phyloP scores from a whole-genome alignment of 1,140 invertebrate genomes.

The Dolichoris vasculosae region DNA sequence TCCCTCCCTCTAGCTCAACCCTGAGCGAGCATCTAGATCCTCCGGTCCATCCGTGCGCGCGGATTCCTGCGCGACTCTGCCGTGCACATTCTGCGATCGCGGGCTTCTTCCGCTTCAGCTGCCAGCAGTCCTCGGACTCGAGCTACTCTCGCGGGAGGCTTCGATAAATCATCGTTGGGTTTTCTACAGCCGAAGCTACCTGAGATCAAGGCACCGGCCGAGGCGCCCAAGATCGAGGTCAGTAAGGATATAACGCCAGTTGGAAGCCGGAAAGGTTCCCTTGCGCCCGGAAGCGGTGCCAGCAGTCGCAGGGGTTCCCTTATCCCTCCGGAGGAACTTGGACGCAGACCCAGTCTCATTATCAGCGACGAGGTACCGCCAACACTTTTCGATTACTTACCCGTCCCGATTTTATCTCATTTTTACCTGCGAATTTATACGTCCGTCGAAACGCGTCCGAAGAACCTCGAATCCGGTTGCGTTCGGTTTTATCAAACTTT shows the following conservation, averaged over 20 bases:
- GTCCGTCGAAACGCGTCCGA: not conserved
- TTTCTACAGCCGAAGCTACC: constrained; percentile 68
- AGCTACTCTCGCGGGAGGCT: too few species aligned
- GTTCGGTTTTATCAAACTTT: not conserved
- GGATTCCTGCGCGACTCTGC: not conserved
- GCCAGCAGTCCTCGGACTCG: not conserved
- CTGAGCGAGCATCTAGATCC: not conserved
- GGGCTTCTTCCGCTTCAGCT: constrained; percentile 18
- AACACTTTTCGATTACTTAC: not conserved
- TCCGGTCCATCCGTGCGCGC: not conserved
- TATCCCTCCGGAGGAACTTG: constrained; percentile 88
- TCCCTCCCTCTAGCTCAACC: not conserved
- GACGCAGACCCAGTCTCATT: constrained; percentile 88
- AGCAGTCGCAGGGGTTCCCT: constrained; percentile 87
- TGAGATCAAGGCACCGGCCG: constrained; percentile 82
- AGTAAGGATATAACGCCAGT: constrained; percentile 84
- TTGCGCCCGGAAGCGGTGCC: constrained; percentile 83
- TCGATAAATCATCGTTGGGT: not conserved
- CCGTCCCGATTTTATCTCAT: not conserved
- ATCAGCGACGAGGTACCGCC: constrained; percentile 92
- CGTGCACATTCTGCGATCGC: not conserved
- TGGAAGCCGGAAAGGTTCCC: constrained; percentile 81
- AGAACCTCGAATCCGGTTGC: not conserved
- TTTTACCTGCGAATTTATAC: not conserved
- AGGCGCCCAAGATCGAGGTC: constrained; percentile 90